Evolutionary conservation across 2,888 invertebrate species (phyloP), one percentile per base, ranked within the genome.

Genomic region (Druceiella hillmani): DNA sequence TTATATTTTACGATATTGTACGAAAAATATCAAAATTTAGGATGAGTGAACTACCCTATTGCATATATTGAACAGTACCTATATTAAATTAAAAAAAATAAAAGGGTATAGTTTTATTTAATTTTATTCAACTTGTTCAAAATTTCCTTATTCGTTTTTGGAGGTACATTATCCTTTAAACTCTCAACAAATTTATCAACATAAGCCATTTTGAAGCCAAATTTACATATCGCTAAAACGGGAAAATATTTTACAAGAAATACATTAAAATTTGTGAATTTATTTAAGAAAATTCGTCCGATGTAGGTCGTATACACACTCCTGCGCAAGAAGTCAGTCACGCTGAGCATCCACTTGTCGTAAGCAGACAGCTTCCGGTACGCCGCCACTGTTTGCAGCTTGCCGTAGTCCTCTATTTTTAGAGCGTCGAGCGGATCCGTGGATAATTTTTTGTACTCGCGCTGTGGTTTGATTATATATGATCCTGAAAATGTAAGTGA

Each of bases 171-270:
- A 37, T 68, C 66, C 0, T 43, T 48, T 0, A 64, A 62, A 10
- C 62, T 62, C 20, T 72, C 71, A 2, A 45, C 53, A 27, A 75
- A 76, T 2, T 81, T 76, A 34, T 78, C 66, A 0, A 83, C 76
- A 33, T 76, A 63, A 0, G 83, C 75, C n/a, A 73, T 58, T 43
- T 66, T 68, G n/a, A n/a, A n/a, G 3, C 86, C 86, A 53, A 75
- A 85, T 24, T 64, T 69, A 51, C 74, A 74, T 58, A 81, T 79
- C 1, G 83, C 83, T 27, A 86, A 50, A 48, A 79, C 79, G 0
- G 88, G 87, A 51, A 78, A 79, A 36, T 79, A 74, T 47, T 76
- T 76, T 57, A 82, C 78, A 0, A 86, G 54, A 45, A 76, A 72
- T 11, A 85, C 55, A 12, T 75, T 66, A 2, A 79, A 52, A 51